Percentiles rank a stretch among this genome's conserved stretches.
These are phyloP conservation scores for Eubasilissa regina DNA, from an alignment of 1,140 invertebrate species.

Conservation along the genomic window DNA sequence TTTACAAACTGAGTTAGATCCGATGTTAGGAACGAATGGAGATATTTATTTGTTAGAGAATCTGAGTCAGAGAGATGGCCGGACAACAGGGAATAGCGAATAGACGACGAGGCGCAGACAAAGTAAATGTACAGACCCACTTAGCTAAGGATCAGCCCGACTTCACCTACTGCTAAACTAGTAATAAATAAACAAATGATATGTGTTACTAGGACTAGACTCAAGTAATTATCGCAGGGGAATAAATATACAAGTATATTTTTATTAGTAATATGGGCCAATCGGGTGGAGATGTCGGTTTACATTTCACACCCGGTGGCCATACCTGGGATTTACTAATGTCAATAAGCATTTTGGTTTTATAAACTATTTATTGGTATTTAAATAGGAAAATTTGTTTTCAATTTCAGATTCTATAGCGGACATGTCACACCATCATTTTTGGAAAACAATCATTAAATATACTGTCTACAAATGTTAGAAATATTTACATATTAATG, in stretches of 20 bases:
- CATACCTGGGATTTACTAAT: neutral
- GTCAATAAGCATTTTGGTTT: constrained; percentile 34
- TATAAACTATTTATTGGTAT: constrained; percentile 38
- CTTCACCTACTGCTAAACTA: constrained; percentile 8
- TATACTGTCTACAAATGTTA: constrained; percentile 57
- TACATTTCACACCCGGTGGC: neutral
- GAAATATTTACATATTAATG: constrained; percentile 55
- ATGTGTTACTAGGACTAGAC: constrained; percentile 48
- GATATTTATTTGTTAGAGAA: neutral
- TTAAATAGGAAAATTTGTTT: constrained; percentile 7
- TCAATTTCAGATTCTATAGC: constrained; percentile 31
- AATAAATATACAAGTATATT: constrained; percentile 34
- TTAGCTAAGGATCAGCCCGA: neutral
- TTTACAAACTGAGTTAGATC: too few relatives aligned
- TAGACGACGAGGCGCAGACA: constrained; percentile 26
- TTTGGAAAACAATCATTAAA: constrained; percentile 57
- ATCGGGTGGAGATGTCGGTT: neutral
- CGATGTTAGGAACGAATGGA: too few relatives aligned
- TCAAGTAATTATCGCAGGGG: neutral
- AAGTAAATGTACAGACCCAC: neutral
- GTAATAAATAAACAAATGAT: constrained; percentile 19
- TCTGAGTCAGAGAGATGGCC: constrained; percentile 34
- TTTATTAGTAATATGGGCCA: constrained; percentile 28
- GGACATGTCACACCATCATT: constrained; percentile 12
- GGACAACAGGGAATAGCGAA: constrained; percentile 52